phyloP scores from a whole-genome alignment of 2,797 vertebrate species.

The Chanos chanos region DNA sequence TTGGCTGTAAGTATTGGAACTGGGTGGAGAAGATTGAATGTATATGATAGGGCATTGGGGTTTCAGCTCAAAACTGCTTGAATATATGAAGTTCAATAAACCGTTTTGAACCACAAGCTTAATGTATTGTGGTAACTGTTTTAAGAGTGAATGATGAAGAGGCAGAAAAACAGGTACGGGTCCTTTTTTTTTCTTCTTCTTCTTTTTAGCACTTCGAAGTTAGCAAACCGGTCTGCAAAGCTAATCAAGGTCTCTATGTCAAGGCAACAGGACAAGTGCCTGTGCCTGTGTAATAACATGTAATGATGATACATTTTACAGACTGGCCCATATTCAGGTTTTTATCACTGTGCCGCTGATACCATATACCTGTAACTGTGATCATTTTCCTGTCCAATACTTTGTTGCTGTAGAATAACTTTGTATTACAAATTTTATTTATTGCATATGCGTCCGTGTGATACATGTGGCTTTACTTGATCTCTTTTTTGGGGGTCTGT shows the following conservation, averaged over 20 bases:
- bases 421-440: no score
- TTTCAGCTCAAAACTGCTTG: slow-evolving; percentile 52
- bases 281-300: slow-evolving; percentile 30
- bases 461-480: no score
- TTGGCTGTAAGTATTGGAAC: slow-evolving; percentile 46
- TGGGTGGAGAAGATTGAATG: slow-evolving; percentile 37
- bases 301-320: slow-evolving; percentile 58
- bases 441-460: no score
- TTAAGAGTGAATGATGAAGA: slow-evolving; percentile 34
- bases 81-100: slow-evolving; percentile 55
- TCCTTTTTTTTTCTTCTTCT: background rate
- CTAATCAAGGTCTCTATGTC: slow-evolving; percentile 48
- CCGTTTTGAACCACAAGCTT: slow-evolving; percentile 45
- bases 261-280: slow-evolving; percentile 22
- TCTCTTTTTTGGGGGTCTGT: no score
- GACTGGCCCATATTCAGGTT: no score
- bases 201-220: slow-evolving; percentile 30
- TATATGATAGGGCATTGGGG: slow-evolving; percentile 32
- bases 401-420: no score
- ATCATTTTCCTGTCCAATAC: no score
- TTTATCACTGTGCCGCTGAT: no score
- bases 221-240: slow-evolving; percentile 59
- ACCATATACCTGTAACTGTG: no score
- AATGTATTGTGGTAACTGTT: slow-evolving; percentile 51
- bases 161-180: slow-evolving; percentile 14